Base-by-base conservation (phyloP, 1,140 invertebrate genomes). In the Papilio glaucus region DNA sequence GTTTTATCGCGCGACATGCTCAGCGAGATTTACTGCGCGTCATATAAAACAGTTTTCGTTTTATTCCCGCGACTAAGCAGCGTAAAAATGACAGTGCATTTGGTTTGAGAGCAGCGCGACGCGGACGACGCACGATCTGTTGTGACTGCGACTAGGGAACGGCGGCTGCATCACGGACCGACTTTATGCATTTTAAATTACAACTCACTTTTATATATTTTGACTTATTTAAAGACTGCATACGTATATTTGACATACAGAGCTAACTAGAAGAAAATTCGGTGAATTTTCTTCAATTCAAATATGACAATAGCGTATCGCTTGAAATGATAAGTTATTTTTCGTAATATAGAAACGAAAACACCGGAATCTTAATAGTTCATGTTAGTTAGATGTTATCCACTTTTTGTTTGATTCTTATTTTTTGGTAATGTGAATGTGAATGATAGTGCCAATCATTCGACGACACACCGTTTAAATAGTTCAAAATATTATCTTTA, bases 161-260 rank as follows among this genome's bases (percentile, higher is more conserved):
- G 2, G 21, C 49, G 49, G 49, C 10, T 10, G 49, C 49, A 57
- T 24, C 10, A 57, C 49, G 49, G 24, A 57, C 49, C 18, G 24
- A 57, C 49, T 57, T 57, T 57, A 57, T 57, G 49, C 21, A 57
- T 57, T 57, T 57, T 57, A 57, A 57, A 57, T 24, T 57, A 57
- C 49, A 8, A 53, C 49, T 13, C 13, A 18, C 6, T 57, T 57
- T 57, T 24, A 57, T 9, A 57, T 57, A 41, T 41, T 24, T 57
- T 57, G 18, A 57, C 49, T 4, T 57, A 21, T 57, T 57, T 57
- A 10, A 21, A 4, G 45, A 26, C 9, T 57, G 49, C 18, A 12
- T 57, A 57, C 49, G 9, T 53, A 8, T 45, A 45, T 57, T 4
- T 57, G 29, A 33, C 6, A 6, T 33, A 12, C 4, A 4, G 18